Evolutionary conservation across 2,797 vertebrate species (phyloP), one percentile per base, ranked within the genome.

Genomic region (Austrolebias charrua): DNA sequence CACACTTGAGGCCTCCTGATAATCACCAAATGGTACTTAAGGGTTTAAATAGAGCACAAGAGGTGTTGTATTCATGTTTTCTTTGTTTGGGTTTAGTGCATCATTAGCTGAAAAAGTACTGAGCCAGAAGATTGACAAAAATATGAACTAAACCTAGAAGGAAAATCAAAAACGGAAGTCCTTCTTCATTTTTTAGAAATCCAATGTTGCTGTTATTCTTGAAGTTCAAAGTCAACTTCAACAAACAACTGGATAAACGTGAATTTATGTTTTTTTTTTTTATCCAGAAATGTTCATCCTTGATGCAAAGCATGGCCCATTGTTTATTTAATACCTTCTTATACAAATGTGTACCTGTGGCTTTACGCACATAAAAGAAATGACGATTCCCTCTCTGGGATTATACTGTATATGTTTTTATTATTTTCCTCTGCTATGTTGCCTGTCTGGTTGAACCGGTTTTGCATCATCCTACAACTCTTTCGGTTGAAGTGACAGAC

Each of bases 401-500:
- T 19, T 6, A 11, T 55, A 31, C 24, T 6, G 13, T 55, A 38
- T 56, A 24, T 50, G 5, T 1, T 0, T 63, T 0, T 35, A 13
- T 55, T 33, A 46, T 40, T 40, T 13, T 11, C 1, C 57, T 55
- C 38, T 1, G 33, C 61, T 28, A 29, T 60, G 66, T 44, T 50
- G 28, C 54, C 65, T 31, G 49, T 60, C 81, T 51, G 67, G 82
- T 69, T 69, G 49, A 69, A 79, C 82, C 78, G 38, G 79, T 57
- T 82, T 60, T 58, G 65, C 11, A 4, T 73, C 79, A 73, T 64
- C 63, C 4, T 29, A 0, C 9, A 19, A 54, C 29, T 55, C 31
- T 59, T 16, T 29, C 11, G 18, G 64, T 43, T 29, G 12, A 28
- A 7, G 15, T 18, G 31, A 48, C 55, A 59, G 78, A 76, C 85